Evolutionary conservation across 2,797 vertebrate species (phyloP).

Genomic region (Dipus sagitta): DNA sequence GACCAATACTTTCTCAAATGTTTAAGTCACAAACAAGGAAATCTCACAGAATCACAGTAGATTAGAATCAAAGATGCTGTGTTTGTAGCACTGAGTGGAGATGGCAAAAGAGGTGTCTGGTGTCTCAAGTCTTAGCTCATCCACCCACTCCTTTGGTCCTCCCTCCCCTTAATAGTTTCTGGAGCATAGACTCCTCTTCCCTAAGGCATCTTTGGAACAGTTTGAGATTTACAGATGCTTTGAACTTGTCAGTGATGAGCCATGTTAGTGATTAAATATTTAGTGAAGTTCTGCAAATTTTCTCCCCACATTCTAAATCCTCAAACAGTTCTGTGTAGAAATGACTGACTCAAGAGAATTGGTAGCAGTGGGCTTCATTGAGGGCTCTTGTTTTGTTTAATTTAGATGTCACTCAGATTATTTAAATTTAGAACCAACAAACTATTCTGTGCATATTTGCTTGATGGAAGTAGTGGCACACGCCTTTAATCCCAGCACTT

Average conservation of each 20-base stretch:
- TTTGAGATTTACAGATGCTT: slow-evolving; percentile 38
- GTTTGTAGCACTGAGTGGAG: not conserved
- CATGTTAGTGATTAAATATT: slow-evolving; percentile 30
- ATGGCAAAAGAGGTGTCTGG: not conserved
- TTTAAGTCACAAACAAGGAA: not conserved
- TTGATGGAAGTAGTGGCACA: not conserved
- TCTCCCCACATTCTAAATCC: not conserved
- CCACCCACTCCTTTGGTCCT: not conserved
- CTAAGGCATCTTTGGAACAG: not conserved
- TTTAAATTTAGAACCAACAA: slow-evolving; percentile 41
- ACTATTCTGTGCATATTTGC: not conserved
- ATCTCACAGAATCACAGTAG: not conserved
- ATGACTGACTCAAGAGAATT: slow-evolving; percentile 32
- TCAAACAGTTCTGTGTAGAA: not conserved
- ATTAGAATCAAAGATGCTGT: slow-evolving; percentile 12
- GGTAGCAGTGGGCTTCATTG: slow-evolving; percentile 3
- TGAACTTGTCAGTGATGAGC: not conserved
- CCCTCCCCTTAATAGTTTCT: slow-evolving; percentile 27
- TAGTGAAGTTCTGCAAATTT: slow-evolving; percentile 17
- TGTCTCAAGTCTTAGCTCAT: not conserved
- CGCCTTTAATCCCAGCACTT: no score
- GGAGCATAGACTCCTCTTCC: not conserved
- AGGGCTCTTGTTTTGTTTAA: slow-evolving; percentile 43
- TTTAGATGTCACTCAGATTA: slow-evolving; percentile 28
- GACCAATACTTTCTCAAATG: not conserved